Conservation (phyloP, 2,113 vertebrate species). For the Mustelus asterias region DNA sequence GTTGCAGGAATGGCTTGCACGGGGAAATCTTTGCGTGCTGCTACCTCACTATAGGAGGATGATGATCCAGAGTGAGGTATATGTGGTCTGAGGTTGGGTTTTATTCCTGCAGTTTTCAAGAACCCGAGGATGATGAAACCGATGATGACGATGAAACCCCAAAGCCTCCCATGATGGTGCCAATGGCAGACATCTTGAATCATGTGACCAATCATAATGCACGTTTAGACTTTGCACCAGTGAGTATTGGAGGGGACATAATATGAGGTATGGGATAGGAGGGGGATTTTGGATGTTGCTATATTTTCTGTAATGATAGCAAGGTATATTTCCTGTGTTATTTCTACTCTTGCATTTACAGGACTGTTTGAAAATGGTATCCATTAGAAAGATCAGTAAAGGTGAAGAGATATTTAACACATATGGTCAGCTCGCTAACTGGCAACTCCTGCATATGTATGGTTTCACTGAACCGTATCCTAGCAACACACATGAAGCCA, state of each 20-base stretch:
- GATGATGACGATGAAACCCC: constrained; percentile 63
- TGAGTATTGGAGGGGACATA: constrained; percentile 51
- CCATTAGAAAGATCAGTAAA: constrained; percentile 55
- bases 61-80: not conserved
- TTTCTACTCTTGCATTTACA: constrained; percentile 44
- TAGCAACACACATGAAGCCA: constrained; percentile 73
- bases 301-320: not conserved
- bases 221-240: constrained; percentile 76
- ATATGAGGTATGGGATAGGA: not conserved
- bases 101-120: constrained; percentile 74
- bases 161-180: constrained; percentile 87
- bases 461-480: constrained; percentile 78
- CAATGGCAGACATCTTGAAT: constrained; percentile 89
- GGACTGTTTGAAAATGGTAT: constrained; percentile 80
- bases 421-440: constrained; percentile 88
- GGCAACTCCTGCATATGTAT: constrained; percentile 95
- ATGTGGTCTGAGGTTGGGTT: not conserved
- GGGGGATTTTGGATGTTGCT: not conserved
- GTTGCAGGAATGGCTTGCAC: not conserved
- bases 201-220: constrained; percentile 82
- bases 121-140: constrained; percentile 68
- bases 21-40: not conserved
- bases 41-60: not conserved
- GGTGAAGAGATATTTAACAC: constrained; percentile 92
- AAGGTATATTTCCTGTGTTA: not conserved